Conservation (phyloP, 2,113 vertebrate species). For the Charina bottae region DNA sequence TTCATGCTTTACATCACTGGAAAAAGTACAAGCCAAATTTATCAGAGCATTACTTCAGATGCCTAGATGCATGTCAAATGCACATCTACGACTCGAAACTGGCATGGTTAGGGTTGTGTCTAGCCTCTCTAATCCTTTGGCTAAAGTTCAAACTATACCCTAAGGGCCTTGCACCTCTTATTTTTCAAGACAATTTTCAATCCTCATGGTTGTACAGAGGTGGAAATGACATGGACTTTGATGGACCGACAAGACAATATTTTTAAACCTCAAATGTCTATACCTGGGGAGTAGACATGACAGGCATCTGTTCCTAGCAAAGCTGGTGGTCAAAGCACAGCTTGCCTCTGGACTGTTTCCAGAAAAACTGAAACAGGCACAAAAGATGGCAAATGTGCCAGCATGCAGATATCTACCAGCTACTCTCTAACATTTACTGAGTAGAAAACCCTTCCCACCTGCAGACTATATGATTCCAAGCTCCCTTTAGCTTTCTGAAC, state of each 20-base stretch:
- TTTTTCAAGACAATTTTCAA: too few relatives aligned
- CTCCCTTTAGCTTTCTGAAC: background rate
- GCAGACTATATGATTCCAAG: background rate
- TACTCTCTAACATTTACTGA: background rate
- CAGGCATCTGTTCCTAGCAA: background rate
- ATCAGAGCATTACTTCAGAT: too few relatives aligned
- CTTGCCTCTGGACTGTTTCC: background rate
- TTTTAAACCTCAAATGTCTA: background rate
- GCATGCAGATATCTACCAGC: background rate
- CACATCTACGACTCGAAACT: too few relatives aligned
- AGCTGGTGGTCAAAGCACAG: background rate
- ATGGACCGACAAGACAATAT: background rate
- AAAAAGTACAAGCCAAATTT: too few relatives aligned
- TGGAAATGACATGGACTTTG: background rate
- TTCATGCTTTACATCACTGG: too few relatives aligned
- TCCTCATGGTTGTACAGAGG: background rate
- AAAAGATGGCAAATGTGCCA: background rate
- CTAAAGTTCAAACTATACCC: too few relatives aligned
- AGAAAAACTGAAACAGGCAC: background rate
- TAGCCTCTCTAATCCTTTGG: too few relatives aligned
- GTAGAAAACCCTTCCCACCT: background rate
- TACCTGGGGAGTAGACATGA: background rate
- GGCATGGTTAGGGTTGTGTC: too few relatives aligned
- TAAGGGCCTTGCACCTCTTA: too few relatives aligned
- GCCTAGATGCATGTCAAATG: too few relatives aligned